Evolutionary conservation across 37 sponge, comb jelly and placozoan genomes (phyloP).

Genomic region (Mnemiopsis leidyi): DNA sequence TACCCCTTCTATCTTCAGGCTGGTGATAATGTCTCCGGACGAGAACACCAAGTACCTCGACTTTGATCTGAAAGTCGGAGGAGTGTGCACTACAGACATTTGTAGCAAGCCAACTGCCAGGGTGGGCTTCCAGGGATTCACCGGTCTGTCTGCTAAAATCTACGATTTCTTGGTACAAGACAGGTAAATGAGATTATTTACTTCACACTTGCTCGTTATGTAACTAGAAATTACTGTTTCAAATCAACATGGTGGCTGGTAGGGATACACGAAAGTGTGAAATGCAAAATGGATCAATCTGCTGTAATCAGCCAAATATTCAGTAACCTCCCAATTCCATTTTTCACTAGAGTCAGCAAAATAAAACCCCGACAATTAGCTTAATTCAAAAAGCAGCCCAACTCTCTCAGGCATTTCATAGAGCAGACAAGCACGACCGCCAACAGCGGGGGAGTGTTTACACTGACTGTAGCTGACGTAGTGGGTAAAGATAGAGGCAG

Average conservation of each 20-base stretch:
- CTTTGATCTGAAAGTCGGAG: neutral
- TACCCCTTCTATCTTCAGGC: too few relatives aligned
- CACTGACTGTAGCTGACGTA: neutral
- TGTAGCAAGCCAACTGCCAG: neutral
- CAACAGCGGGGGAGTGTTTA: neutral
- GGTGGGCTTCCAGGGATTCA: neutral
- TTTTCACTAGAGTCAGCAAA: too few relatives aligned
- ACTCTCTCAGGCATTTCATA: neutral
- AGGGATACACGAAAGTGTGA: too few relatives aligned
- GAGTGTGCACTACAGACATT: neutral
- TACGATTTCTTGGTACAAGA: slow-evolving; percentile 5
- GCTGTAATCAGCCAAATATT: too few relatives aligned
- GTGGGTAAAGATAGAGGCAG: neutral
- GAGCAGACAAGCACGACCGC: neutral
- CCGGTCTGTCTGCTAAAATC: neutral
- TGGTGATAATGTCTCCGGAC: neutral
- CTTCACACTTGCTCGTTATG: too few relatives aligned
- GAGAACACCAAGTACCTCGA: neutral
- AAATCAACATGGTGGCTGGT: too few relatives aligned
- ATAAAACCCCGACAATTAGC: too few relatives aligned
- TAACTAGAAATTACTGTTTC: too few relatives aligned
- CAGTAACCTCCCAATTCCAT: too few relatives aligned
- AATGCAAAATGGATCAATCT: too few relatives aligned
- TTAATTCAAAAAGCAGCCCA: too few relatives aligned
- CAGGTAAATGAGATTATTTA: too few relatives aligned